Percentiles rank a stretch among this genome's conserved stretches.
Conservation (phyloP, 2,113 vertebrate species). For the Amphiprion ocellaris region DNA sequence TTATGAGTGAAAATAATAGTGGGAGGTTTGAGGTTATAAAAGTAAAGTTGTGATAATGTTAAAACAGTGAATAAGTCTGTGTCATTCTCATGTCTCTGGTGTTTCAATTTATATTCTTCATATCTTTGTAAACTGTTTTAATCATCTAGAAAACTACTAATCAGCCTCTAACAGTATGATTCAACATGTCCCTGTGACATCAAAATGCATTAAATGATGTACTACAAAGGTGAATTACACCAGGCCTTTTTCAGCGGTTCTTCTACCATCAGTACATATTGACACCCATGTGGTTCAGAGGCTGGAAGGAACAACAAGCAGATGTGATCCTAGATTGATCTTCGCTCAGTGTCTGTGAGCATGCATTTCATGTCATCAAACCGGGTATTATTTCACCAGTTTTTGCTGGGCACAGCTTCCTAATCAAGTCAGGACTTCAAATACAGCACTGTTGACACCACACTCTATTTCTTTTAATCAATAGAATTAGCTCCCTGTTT, state of each 20-base stretch:
- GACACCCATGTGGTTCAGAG: constrained; percentile 45
- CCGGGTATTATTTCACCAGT: constrained; percentile 62
- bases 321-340: constrained; percentile 69
- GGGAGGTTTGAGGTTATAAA: no score
- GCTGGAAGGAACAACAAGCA: constrained; percentile 61
- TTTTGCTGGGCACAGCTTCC: constrained; percentile 52
- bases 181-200: background rate
- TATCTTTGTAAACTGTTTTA: background rate
- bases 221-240: constrained; percentile 5
- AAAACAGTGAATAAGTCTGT: no score
- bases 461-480: constrained; percentile 70
- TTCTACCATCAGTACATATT: constrained; percentile 39
- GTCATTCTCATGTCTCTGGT: no score
- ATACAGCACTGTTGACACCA: constrained; percentile 53
- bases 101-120: no score
- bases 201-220: constrained; percentile 9
- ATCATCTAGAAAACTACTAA: background rate
- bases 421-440: constrained; percentile 68
- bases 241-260: constrained; percentile 5
- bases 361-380: constrained; percentile 73
- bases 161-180: background rate
- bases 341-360: constrained; percentile 52
- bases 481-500: constrained; percentile 67
- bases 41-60: no score
- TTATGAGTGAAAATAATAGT: no score